Evolutionary conservation across 37 sponge, comb jelly and placozoan genomes (phyloP), one percentile per base, ranked within the genome.

Genomic region (Eunapius fragilis): DNA sequence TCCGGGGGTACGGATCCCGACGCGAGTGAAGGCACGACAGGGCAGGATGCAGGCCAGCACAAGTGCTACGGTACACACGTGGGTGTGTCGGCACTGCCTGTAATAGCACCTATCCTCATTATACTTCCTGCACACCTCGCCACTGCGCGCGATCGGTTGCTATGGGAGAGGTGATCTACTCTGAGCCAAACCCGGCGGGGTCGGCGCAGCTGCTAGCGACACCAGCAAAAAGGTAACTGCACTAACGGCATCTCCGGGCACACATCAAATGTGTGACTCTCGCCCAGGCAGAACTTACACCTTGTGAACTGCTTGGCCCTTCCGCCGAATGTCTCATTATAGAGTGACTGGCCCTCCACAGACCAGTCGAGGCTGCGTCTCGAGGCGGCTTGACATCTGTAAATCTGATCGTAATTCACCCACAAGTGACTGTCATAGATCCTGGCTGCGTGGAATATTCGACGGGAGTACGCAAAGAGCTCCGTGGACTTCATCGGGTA

Each of bases 251-350:
- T 58, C 58, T 58, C 58, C 1, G 74, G 74, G 74, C 80, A 80
- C 25, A 6, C n/a, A 2, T n/a, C 67, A 25, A 58, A 4, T 38
- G 67, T 48, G 68, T 37, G 50, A 27, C 12, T 25, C 31, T 80
- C 80, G 28, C 49, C 25, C 25, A 48, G 14, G 50, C 80, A 80
- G 28, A 48, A 58, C 24, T 45, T 48, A 22, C 80, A 80, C 47
- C 80, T n/a, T 23, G 49, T 38, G 25, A 10, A 31, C 31, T 25
- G 31, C 80, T 50, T 80, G 49, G 80, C 80, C 50, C 80, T 38
- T 50, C 80, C 80, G 1, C 45, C 50, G 27, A 84, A 89, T 33
- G 89, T 33, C 68, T 89, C 74, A 49, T 84, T 88, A 69, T 82
- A 82, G 31, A 88, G 71, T 3, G n/a, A 32, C 13, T 36, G 30